Evolutionary conservation across 1,140 invertebrate species (phyloP).

Genomic region (Scaptomyza graminum): DNA sequence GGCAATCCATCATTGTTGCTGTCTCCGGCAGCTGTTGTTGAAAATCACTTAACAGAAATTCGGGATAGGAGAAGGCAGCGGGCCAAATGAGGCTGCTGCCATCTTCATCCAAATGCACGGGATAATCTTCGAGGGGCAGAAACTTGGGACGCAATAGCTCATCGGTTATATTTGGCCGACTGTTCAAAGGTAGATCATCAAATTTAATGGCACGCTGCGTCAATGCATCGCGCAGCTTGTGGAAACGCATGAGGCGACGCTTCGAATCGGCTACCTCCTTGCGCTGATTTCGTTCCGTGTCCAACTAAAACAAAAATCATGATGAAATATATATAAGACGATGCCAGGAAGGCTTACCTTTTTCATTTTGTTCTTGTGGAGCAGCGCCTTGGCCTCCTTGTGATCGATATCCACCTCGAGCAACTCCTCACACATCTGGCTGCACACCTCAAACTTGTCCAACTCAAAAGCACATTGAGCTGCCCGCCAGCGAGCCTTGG

Average conservation of each 20-base stretch:
- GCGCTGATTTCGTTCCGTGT: slow-evolving; percentile 87
- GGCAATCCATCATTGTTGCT: slow-evolving; percentile 88
- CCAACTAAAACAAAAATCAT: slow-evolving; percentile 61
- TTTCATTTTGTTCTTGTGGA: slow-evolving; percentile 85
- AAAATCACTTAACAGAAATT: slow-evolving; percentile 89
- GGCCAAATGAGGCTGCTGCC: slow-evolving; percentile 90
- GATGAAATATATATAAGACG: too few species aligned
- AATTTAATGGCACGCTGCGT: slow-evolving; percentile 85
- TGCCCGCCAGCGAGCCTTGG: slow-evolving; percentile 91
- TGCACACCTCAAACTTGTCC: slow-evolving; percentile 89
- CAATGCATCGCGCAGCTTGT: slow-evolving; percentile 79
- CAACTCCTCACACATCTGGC: slow-evolving; percentile 90
- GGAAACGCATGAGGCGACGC: slow-evolving; percentile 84
- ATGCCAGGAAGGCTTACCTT: slow-evolving; percentile 66
- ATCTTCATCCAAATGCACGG: slow-evolving; percentile 74
- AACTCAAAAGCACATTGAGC: slow-evolving; percentile 89
- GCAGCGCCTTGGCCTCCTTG: slow-evolving; percentile 86
- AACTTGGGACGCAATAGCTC: slow-evolving; percentile 83
- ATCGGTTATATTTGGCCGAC: slow-evolving; percentile 74
- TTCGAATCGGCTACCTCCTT: slow-evolving; percentile 85
- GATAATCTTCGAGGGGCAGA: slow-evolving; percentile 75
- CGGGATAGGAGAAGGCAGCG: slow-evolving; percentile 92
- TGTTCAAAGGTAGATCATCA: slow-evolving; percentile 84
- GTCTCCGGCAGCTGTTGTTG: slow-evolving; percentile 90
- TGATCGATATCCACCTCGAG: slow-evolving; percentile 86